A percentile compares a stretch with the other conserved stretches of the same genome.
phyloP scores from a whole-genome alignment of 1,140 invertebrate genomes.

The Protaetia brevitarsis region DNA sequence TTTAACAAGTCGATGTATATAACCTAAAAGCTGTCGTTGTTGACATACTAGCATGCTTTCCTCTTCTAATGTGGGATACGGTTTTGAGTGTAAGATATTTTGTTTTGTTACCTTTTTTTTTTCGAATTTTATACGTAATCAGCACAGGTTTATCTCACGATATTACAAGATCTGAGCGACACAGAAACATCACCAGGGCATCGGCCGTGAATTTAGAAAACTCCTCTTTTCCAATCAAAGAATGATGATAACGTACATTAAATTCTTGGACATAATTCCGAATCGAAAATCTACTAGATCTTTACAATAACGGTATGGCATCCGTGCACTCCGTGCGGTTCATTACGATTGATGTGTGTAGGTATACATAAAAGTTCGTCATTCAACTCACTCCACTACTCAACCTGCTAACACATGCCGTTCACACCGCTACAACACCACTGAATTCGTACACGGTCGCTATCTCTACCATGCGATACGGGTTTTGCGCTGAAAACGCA shows the following conservation, averaged over 20 bases:
- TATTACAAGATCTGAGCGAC: not conserved
- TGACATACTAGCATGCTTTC: no score
- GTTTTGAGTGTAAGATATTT: no score
- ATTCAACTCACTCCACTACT: not conserved
- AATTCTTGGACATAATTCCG: not conserved
- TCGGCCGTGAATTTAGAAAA: constrained; percentile 13
- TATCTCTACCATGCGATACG: not conserved
- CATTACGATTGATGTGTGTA: not conserved
- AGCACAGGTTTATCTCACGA: no score
- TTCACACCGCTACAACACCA: not conserved
- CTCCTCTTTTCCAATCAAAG: not conserved
- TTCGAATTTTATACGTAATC: no score
- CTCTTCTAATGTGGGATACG: no score
- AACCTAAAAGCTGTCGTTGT: no score
- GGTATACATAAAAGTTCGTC: constrained; percentile 1
- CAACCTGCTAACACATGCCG: not conserved
- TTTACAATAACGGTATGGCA: not conserved
- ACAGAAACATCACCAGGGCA: not conserved
- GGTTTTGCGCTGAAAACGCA: not conserved
- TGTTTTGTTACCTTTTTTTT: no score
- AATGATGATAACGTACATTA: not conserved
- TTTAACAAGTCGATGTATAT: no score
- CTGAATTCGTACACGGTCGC: not conserved
- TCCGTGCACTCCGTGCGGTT: not conserved
- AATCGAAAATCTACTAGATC: not conserved